Conservation (phyloP, 2,797 vertebrate genomes). For the Neopelma chrysocephalum region DNA sequence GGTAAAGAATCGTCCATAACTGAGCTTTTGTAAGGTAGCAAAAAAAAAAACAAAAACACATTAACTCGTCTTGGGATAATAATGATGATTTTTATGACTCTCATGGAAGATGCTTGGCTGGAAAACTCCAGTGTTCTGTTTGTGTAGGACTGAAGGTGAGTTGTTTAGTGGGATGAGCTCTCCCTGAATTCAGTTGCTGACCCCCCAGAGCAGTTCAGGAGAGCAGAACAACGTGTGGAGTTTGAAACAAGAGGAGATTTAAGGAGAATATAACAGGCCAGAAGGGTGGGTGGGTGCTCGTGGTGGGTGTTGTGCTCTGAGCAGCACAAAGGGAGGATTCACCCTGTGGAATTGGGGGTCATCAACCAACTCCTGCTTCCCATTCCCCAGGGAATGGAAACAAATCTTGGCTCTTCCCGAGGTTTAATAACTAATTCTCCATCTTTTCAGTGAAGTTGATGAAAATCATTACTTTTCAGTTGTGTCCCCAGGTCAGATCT, state of each 20-base stretch:
- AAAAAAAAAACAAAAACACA: too few relatives aligned
- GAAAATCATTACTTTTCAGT: background rate
- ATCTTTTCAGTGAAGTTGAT: background rate
- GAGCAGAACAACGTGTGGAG: background rate
- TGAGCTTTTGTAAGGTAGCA: background rate
- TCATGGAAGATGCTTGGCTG: background rate
- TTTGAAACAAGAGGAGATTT: background rate
- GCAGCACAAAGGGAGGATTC: background rate
- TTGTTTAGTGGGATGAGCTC: background rate
- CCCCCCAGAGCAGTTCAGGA: background rate
- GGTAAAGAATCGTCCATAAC: background rate
- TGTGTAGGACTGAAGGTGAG: background rate
- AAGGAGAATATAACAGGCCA: background rate
- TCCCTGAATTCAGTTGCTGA: background rate
- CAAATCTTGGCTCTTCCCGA: background rate
- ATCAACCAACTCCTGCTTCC: background rate
- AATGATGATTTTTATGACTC: background rate
- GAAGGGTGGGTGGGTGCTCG: background rate
- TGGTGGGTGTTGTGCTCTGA: background rate
- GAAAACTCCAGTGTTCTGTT: background rate
- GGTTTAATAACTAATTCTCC: background rate
- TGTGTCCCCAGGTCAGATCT: accelerated
- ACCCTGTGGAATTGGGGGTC: too few relatives aligned
- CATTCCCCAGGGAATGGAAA: background rate
- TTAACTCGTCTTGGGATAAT: background rate